These are phyloP conservation scores for Helleia helle DNA, from an alignment of 2,888 invertebrate genomes.

Conservation along the genomic window DNA sequence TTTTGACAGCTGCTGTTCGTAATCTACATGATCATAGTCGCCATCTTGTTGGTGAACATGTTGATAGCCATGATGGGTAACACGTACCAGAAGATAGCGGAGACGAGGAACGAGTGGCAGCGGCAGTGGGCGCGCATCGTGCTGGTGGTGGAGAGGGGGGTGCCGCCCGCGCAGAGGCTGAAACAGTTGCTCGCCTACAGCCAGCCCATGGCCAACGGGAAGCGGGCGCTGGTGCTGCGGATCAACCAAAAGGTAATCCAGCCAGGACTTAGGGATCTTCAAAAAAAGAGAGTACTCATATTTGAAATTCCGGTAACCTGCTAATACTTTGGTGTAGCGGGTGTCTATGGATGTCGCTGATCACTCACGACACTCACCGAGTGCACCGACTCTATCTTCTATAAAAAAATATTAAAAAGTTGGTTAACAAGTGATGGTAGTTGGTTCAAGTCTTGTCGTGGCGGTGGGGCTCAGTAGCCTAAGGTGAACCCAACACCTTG, in stretches of 20 bases:
- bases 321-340: too few species aligned
- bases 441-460: too few species aligned
- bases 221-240: slow-evolving; percentile 88
- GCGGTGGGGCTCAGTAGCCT: too few species aligned
- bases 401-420: too few species aligned
- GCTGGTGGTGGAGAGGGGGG: slow-evolving; percentile 96
- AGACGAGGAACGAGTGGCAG: slow-evolving; percentile 98
- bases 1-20: slow-evolving; percentile 86
- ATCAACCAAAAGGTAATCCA: slow-evolving; percentile 93
- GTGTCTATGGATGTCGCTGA: too few species aligned
- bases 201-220: slow-evolving; percentile 93
- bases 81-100: slow-evolving; percentile 97
- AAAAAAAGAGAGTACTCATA: too few species aligned
- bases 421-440: too few species aligned
- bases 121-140: slow-evolving; percentile 98
- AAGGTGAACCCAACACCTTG: too few species aligned
- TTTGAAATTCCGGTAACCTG: too few species aligned
- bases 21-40: slow-evolving; percentile 98
- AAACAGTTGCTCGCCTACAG: slow-evolving; percentile 93
- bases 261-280: too few species aligned
- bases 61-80: slow-evolving; percentile 99
- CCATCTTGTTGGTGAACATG: slow-evolving; percentile 96
- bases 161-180: slow-evolving; percentile 89
- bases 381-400: too few species aligned
- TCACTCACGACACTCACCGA: too few species aligned